These are phyloP conservation scores for Drosophila pectinifera DNA, from an alignment of 1,140 invertebrate genomes.

Conservation along the genomic window DNA sequence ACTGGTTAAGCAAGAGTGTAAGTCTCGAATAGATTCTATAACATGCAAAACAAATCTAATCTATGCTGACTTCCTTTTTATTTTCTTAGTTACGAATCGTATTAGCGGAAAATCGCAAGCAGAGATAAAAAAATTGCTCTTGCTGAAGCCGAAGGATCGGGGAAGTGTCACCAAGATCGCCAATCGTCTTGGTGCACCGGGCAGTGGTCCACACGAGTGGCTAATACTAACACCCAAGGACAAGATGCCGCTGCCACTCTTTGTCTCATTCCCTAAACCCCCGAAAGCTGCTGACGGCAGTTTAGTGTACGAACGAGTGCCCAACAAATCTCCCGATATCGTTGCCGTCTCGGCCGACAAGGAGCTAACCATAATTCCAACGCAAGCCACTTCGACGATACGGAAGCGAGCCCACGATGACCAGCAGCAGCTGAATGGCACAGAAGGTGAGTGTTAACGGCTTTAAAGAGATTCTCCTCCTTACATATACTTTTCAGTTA, in stretches of 20 bases:
- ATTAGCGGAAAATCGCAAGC: conserved; percentile 87
- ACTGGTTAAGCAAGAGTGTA: conserved; percentile 94
- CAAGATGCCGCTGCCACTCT: conserved; percentile 91
- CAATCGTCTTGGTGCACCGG: conserved; percentile 89
- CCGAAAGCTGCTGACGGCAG: conserved; percentile 94
- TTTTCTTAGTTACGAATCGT: conserved; percentile 86
- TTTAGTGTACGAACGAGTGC: conserved; percentile 92
- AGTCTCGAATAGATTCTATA: conserved; percentile 71
- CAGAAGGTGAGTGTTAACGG: conserved; percentile 78
- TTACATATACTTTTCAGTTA: conserved; percentile 46
- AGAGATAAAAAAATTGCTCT: conserved; percentile 87
- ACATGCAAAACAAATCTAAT: background rate
- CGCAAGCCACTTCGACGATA: conserved; percentile 85
- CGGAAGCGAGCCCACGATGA: conserved; percentile 92
- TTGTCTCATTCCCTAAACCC: conserved; percentile 94
- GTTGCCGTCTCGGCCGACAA: conserved; percentile 79
- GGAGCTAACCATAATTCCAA: conserved; percentile 82
- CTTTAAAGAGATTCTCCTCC: background rate
- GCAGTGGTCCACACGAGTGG: conserved; percentile 91
- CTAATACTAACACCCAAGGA: conserved; percentile 91
- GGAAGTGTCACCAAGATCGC: conserved; percentile 92
- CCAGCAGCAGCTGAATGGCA: conserved; percentile 89
- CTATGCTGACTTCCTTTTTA: background rate
- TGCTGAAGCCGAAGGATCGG: conserved; percentile 86
- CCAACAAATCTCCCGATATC: conserved; percentile 91